A percentile compares a stretch with the other conserved stretches of the same genome.
Evolutionary conservation across 2,797 vertebrate species (phyloP).

Genomic region (Peromyscus nudipes): DNA sequence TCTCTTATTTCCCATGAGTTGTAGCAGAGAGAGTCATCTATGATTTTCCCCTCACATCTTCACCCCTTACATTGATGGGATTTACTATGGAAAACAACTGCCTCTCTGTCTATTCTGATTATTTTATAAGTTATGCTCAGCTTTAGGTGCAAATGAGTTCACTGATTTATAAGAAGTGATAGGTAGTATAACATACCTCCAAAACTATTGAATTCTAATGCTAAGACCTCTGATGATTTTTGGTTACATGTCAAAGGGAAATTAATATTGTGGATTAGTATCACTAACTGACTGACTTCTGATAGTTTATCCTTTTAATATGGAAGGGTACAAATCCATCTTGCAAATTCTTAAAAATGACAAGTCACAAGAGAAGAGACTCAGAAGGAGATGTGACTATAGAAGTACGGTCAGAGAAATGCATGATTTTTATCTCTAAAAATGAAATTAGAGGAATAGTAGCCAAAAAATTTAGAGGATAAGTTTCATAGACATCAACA

Average conservation of each 20-base stretch:
- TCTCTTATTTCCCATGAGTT: not conserved
- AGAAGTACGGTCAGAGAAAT: not conserved
- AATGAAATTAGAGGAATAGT: not conserved
- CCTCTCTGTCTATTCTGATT: not conserved
- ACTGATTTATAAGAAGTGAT: not conserved
- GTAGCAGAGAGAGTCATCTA: not conserved
- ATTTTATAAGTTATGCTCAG: not conserved
- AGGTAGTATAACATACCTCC: not conserved
- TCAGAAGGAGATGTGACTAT: not conserved
- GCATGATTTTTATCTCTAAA: not conserved
- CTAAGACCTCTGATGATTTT: not conserved
- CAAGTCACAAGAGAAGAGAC: not conserved
- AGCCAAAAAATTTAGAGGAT: fast-evolving
- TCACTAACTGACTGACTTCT: not conserved
- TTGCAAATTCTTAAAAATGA: not conserved
- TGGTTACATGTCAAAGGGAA: not conserved
- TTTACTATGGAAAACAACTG: not conserved
- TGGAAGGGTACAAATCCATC: not conserved
- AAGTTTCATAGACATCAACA: not conserved
- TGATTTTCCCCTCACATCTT: not conserved
- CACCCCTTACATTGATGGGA: not conserved
- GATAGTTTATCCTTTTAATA: not conserved
- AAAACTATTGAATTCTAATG: not conserved
- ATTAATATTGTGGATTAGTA: not conserved
- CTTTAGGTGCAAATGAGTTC: not conserved